Base-by-base conservation (phyloP, 92 coral and sea anemone genomes). In the Parazoanthus atlanticus region DNA sequence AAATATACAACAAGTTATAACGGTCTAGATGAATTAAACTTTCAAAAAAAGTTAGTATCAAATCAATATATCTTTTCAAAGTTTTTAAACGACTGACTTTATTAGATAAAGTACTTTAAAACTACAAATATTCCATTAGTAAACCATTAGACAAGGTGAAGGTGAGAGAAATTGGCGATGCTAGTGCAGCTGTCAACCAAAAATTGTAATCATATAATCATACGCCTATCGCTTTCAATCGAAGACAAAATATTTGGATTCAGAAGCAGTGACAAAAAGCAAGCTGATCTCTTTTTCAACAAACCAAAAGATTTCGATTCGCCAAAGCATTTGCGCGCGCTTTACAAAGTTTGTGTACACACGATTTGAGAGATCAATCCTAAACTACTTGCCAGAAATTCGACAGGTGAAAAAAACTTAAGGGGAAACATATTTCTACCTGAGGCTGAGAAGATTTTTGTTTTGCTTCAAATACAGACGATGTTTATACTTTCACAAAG, bases 311-410 rank as follows among this genome's bases (percentile, higher is more conserved):
- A 66, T 46, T 78, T 46, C 82, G 65, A 80, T 84, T 84, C 78
- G 87, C 78, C 58, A 46, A 10, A 12, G 67, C 64, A 67, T 84
- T 84, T 69, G 54, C 87, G 78, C 87, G 87, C 87, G 78, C 87
- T 84, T 84, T 84, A 84, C 79, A 67, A 84, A 84, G 78, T 84
- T 84, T 84, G 87, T 84, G 87, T 71, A 71, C 87, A 84, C 52
- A 25, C 6, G 64, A 28, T 1, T 32, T 3, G 67, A 34, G 15
- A 52, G 43, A 80, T 29, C 46, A 67, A 25, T 12, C 13, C 10
- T 23, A 30, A 74, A 36, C 38, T 8, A 25, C 34, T n/a, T 82
- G 30, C 38, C 21, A 29, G 28, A 41, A 43, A 41, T 11, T 69
- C 29, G 9, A 84, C 40, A 34, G 43, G 25, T 11, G 21, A 36